Evolutionary conservation across 2,113 vertebrate genomes (phyloP).

Genomic region (Gopherus flavomarginatus): DNA sequence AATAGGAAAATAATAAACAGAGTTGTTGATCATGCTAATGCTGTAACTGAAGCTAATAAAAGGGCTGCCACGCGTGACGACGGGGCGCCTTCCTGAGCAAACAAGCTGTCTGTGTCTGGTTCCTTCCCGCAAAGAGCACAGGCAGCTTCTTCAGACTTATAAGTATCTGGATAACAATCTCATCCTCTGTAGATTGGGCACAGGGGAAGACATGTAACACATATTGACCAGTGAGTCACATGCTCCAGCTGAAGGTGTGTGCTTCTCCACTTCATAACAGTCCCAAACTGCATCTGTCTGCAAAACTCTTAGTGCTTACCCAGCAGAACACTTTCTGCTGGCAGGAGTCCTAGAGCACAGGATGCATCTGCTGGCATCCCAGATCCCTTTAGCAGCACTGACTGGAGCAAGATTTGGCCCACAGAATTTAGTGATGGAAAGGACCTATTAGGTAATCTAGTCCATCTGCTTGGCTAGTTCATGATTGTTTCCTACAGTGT

Average conservation of each 20-base stretch:
- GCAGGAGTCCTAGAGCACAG: accelerated
- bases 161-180: background rate
- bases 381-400: accelerated
- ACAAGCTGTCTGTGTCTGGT: no score
- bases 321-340: background rate
- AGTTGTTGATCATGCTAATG: no score
- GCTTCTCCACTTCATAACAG: background rate
- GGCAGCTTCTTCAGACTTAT: background rate
- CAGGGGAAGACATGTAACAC: background rate
- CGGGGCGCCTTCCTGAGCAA: no score
- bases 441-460: background rate
- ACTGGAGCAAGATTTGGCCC: background rate
- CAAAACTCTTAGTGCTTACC: accelerated
- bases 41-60: no score
- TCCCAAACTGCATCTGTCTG: background rate
- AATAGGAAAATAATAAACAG: no score
- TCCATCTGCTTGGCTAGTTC: background rate
- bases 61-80: no score
- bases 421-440: background rate
- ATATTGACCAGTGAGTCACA: background rate
- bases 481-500: accelerated
- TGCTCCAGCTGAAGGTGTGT: background rate
- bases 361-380: background rate
- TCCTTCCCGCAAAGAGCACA: background rate
- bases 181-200: accelerated